Evolutionary conservation across 2,888 invertebrate genomes (phyloP), one percentile per base, ranked within the genome.

Genomic region (Lithodes maja): DNA sequence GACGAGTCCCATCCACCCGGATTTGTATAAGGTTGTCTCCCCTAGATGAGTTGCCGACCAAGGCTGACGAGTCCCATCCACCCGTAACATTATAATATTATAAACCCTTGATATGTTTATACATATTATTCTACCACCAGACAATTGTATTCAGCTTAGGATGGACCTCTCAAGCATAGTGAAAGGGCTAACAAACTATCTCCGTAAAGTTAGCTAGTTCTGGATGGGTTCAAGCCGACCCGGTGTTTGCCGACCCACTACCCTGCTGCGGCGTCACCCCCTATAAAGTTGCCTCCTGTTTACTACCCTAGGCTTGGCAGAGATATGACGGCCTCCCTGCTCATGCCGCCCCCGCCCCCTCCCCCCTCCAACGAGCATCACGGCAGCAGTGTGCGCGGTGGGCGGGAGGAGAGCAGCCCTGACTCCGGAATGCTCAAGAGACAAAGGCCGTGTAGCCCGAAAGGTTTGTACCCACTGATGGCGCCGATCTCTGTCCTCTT

Each of bases 381-480:
- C 12, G 71, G 81, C 71, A 81, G 68, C 71, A 33, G 33, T 33
- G 81, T 75, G 80, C 81, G 74, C 55, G 85, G 79, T 55, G 84
- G 77, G 80, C 33, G 83, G 83, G 68, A 84, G 79, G 87, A 88
- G 84, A 85, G 85, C 52, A 81, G 74, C 88, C 68, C 88, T 81
- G 88, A 89, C 71, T 68, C 80, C 74, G 50, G 88, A 84, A 82
- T 84, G 83, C 71, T 71, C 71, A 89, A 89, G 88, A 84, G 88
- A 81, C 88, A 89, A 89, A 85, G 88, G 84, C 81, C 88, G 84
- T 89, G 88, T 89, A 89, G 88, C 80, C 84, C 88, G 84, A 84
- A 89, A 89, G 88, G 88, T 89, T 89, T 89, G 88, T 89, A 89
- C 85, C 87, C 88, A 89, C 88, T 89, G 83, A 89, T 61, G 71